A percentile compares a stretch with the other conserved stretches of the same genome.
These are phyloP conservation scores for Mandrillus leucophaeus DNA, from an alignment of 2,113 vertebrate species.

Conservation along the genomic window DNA sequence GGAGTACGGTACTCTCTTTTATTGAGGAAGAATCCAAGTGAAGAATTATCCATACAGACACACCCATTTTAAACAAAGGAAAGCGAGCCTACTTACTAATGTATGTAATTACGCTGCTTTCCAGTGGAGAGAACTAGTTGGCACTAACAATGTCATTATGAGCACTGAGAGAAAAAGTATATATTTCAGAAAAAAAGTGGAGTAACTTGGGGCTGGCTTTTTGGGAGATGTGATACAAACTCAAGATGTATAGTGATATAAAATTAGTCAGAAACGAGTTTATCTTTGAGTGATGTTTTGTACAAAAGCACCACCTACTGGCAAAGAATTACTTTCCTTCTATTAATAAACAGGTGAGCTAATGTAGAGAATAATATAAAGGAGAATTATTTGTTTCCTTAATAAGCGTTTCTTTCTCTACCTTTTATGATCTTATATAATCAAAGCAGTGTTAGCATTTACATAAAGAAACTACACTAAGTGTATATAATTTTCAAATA, in stretches of 20 bases:
- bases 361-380: constrained; percentile 33
- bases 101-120: constrained; percentile 2
- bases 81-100: neutral
- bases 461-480: neutral
- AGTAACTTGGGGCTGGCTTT: constrained; percentile 22
- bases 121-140: neutral
- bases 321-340: constrained; percentile 70
- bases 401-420: constrained; percentile 46
- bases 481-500: constrained; percentile 2
- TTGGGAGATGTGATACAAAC: neutral
- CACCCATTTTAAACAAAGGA: constrained; percentile 52
- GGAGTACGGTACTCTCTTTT: neutral
- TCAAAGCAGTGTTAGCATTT: constrained; percentile 27
- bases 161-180: neutral
- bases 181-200: neutral
- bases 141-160: neutral
- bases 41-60: neutral
- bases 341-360: neutral
- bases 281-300: constrained; percentile 76
- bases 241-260: neutral
- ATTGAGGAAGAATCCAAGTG: neutral
- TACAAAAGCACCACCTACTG: constrained; percentile 88
- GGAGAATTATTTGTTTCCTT: constrained; percentile 50
- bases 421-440: constrained; percentile 41
- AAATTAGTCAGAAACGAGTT: constrained; percentile 66